phyloP scores from a whole-genome alignment of 2,888 invertebrate species.

The Pyrrhosoma nymphula region DNA sequence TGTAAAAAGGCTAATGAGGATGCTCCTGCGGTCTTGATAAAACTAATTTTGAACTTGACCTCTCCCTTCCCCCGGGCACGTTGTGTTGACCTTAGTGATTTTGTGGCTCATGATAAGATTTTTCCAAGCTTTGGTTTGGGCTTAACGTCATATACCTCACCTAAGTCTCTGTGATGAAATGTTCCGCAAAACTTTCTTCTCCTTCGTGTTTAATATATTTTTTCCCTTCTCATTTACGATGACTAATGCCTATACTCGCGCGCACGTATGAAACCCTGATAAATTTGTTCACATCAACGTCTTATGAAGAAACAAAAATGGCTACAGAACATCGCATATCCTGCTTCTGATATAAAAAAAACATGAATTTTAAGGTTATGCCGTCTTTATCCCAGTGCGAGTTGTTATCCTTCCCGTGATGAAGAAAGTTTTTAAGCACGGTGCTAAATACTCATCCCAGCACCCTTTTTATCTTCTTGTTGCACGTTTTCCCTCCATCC shows the following conservation, averaged over 20 bases:
- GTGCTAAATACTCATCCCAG: background rate
- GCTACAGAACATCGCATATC: too few relatives aligned
- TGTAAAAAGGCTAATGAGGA: background rate
- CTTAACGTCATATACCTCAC: background rate
- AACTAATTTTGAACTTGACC: background rate
- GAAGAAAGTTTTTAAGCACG: background rate
- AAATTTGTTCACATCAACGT: too few relatives aligned
- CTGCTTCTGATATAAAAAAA: too few relatives aligned
- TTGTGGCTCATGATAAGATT: background rate
- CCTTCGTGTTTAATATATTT: too few relatives aligned
- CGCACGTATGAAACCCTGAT: too few relatives aligned
- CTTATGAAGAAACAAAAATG: too few relatives aligned
- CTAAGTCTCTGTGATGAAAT: too few relatives aligned
- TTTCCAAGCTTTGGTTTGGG: background rate
- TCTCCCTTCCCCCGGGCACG: background rate
- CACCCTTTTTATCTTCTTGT: background rate
- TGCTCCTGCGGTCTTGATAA: background rate
- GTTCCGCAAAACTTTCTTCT: too few relatives aligned
- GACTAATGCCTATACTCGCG: too few relatives aligned
- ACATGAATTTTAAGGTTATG: too few relatives aligned
- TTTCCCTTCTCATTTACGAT: too few relatives aligned
- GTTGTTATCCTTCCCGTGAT: background rate
- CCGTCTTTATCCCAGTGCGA: too few relatives aligned
- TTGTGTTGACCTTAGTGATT: background rate
- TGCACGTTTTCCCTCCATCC: background rate